Evolutionary conservation across 2,797 vertebrate genomes (phyloP).

Genomic region (Gallirallus australis): DNA sequence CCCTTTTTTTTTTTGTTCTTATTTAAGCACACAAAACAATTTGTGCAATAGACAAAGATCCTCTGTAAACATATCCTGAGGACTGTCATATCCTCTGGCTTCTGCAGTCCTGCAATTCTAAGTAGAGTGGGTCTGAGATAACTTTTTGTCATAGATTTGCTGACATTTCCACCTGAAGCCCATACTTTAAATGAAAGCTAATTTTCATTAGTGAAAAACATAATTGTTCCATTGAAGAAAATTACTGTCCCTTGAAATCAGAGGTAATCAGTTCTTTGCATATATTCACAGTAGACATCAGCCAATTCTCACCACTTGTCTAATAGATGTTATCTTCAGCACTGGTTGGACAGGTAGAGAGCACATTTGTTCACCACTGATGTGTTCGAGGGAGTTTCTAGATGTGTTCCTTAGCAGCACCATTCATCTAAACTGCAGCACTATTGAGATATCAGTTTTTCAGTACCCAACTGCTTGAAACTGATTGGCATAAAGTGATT

Average conservation of each 20-base stretch:
- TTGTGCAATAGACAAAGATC: not conserved
- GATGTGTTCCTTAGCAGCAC: not conserved
- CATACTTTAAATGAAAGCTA: not conserved
- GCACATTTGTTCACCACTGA: not conserved
- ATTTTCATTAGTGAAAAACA: not conserved
- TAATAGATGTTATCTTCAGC: not conserved
- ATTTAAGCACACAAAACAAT: accelerated
- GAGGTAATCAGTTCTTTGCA: not conserved
- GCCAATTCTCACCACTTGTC: not conserved
- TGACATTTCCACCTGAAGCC: not conserved
- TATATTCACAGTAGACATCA: not conserved
- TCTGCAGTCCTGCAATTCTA: not conserved
- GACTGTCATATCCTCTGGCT: not conserved
- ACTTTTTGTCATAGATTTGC: not conserved
- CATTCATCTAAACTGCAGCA: not conserved
- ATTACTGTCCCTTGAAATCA: not conserved
- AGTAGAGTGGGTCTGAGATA: not conserved
- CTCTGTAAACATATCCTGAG: not conserved
- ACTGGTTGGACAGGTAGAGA: not conserved
- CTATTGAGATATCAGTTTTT: conserved; percentile 23
- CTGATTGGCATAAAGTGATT: conserved; percentile 24
- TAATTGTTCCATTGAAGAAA: conserved; percentile 24
- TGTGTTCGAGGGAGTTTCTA: not conserved
- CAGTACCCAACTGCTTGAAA: not conserved
- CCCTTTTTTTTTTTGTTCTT: not conserved